Evolutionary conservation across 2,888 invertebrate genomes (phyloP).

Genomic region (Drosophila maculinotata): DNA sequence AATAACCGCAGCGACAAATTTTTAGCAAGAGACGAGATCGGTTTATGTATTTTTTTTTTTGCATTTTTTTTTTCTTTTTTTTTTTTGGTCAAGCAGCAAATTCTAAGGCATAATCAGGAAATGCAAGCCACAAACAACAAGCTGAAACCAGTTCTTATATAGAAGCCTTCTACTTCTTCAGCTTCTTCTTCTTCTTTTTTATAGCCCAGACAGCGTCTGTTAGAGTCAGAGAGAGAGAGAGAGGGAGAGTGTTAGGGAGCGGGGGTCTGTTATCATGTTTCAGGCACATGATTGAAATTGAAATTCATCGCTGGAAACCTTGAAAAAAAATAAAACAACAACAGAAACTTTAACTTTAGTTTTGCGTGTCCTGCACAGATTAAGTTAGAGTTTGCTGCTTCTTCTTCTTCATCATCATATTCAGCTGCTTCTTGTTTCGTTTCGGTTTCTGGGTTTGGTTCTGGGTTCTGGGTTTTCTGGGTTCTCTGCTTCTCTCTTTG

Average conservation of each 20-base stretch:
- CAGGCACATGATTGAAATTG: slow-evolving; percentile 76
- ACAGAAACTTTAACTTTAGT: slow-evolving; percentile 25
- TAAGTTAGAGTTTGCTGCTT: slow-evolving; percentile 41
- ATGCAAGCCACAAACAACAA: slow-evolving; percentile 60
- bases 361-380: slow-evolving; percentile 78
- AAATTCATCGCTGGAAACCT: slow-evolving; percentile 58
- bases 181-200: slow-evolving; percentile 37
- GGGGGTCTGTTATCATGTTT: slow-evolving; percentile 71
- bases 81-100: slow-evolving; percentile 56
- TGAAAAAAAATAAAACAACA: slow-evolving; percentile 19
- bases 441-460: slow-evolving; percentile 17
- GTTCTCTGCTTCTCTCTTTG: no score
- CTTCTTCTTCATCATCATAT: neutral
- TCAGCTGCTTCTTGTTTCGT: slow-evolving; percentile 7
- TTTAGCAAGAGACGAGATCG: slow-evolving; percentile 35
- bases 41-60: slow-evolving; percentile 5
- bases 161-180: slow-evolving; percentile 38
- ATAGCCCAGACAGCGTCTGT: slow-evolving; percentile 16
- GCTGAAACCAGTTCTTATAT: slow-evolving; percentile 60
- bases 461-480: slow-evolving; percentile 1
- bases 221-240: neutral
- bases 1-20: slow-evolving; percentile 73
- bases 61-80: slow-evolving; percentile 1
- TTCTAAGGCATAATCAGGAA: slow-evolving; percentile 78
- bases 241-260: neutral